Conservation (phyloP, 2,888 invertebrate genomes). For the Plebejus argus region DNA sequence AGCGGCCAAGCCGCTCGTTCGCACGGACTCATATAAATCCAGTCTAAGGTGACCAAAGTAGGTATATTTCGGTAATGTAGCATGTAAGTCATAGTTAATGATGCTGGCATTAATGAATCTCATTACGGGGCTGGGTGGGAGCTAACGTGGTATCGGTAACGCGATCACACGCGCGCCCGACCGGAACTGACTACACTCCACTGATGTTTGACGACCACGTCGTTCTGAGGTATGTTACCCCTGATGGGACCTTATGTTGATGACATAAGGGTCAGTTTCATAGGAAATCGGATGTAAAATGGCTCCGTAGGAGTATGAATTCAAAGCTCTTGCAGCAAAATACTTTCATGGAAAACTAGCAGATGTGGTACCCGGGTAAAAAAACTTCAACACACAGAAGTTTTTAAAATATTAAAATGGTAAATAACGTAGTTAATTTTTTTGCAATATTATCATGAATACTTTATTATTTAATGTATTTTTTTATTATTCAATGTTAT, state of each 20-base stretch:
- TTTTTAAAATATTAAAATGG: background rate
- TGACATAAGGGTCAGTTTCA: background rate
- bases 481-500: no score
- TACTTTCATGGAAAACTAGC: background rate
- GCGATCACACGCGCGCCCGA: conserved; percentile 50
- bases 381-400: background rate
- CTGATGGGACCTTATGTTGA: background rate
- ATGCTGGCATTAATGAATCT: conserved; percentile 1
- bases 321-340: background rate
- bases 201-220: conserved; percentile 1
- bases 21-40: no score
- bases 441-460: no score
- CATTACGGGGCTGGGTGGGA: conserved; percentile 43
- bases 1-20: no score
- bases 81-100: conserved; percentile 54
- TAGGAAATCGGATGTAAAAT: background rate
- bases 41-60: background rate
- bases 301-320: background rate
- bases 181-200: background rate
- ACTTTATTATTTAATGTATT: no score
- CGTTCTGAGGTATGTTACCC: background rate
- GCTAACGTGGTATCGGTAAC: conserved; percentile 51
- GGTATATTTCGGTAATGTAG: conserved; percentile 52
- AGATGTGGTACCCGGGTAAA: background rate
- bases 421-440: no score